phyloP scores from a whole-genome alignment of 2,113 vertebrate genomes.

The Acrocephalus arundinaceus region DNA sequence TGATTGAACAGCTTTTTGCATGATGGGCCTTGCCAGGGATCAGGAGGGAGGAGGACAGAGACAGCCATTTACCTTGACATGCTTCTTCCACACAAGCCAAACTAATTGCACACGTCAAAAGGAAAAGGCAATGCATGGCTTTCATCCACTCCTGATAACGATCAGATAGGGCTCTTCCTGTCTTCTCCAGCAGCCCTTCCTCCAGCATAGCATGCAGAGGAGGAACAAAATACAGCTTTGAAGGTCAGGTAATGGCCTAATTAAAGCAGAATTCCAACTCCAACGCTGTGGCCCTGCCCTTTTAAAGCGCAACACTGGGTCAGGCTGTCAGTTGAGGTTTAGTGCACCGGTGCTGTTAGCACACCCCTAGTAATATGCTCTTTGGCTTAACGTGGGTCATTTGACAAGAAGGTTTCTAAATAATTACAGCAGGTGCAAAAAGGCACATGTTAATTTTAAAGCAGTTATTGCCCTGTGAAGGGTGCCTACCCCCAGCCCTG shows the following conservation, averaged over 20 bases:
- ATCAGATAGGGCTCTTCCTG: slow-evolving; percentile 46
- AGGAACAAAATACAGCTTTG: slow-evolving; percentile 46
- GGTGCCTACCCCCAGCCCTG: background rate
- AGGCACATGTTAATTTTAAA: background rate
- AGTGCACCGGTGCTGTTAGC: background rate
- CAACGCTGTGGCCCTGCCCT: background rate
- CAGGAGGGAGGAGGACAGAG: background rate
- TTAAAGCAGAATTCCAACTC: slow-evolving; percentile 48
- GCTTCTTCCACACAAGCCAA: slow-evolving; percentile 40
- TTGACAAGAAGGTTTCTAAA: slow-evolving; percentile 57
- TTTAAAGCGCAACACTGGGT: slow-evolving; percentile 13
- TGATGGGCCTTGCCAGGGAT: background rate
- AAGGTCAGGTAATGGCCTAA: slow-evolving; percentile 44
- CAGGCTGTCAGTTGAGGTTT: slow-evolving; percentile 34
- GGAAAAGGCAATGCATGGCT: slow-evolving; percentile 52
- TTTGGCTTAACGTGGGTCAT: slow-evolving; percentile 14
- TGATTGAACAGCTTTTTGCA: slow-evolving; percentile 42
- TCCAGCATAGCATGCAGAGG: slow-evolving; percentile 14
- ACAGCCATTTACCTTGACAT: background rate
- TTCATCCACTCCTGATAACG: slow-evolving; percentile 16
- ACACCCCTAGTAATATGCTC: background rate
- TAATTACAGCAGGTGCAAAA: slow-evolving; percentile 10
- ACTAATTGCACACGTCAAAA: slow-evolving; percentile 49
- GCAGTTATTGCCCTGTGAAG: background rate
- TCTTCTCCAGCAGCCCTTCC: slow-evolving; percentile 42